Conservation (phyloP, 2,888 invertebrate species). For the Drosophila rubida region DNA sequence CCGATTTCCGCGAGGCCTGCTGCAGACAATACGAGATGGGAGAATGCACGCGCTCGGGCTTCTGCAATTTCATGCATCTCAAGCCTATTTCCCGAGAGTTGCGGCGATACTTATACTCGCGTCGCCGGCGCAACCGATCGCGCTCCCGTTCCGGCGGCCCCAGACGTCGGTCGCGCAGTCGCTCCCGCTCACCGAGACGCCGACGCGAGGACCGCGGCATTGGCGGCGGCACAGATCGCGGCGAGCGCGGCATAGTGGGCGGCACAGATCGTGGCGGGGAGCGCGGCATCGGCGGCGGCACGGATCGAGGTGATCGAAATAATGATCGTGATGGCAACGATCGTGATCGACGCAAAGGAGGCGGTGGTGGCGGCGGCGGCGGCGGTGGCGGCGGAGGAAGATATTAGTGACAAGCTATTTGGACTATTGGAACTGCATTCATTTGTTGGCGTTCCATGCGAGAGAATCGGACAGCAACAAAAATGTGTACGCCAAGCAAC, state of each 20-base stretch:
- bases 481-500: slow-evolving; percentile 36
- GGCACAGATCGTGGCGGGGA: slow-evolving; percentile 68
- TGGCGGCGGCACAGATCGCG: slow-evolving; percentile 66
- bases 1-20: slow-evolving; percentile 99
- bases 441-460: slow-evolving; percentile 8
- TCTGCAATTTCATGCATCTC: slow-evolving; percentile 99
- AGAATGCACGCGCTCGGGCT: slow-evolving; percentile 99
- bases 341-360: slow-evolving; percentile 71
- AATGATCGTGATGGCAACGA: slow-evolving; percentile 58
- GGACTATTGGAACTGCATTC: slow-evolving; percentile 32
- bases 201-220: slow-evolving; percentile 67
- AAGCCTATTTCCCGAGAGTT: slow-evolving; percentile 98
- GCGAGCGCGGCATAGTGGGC: slow-evolving; percentile 62
- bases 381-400: slow-evolving; percentile 45
- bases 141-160: slow-evolving; percentile 80
- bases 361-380: slow-evolving; percentile 47
- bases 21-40: slow-evolving; percentile 99
- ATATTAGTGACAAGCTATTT: slow-evolving; percentile 50
- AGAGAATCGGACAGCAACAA: slow-evolving; percentile 41
- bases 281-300: slow-evolving; percentile 61
- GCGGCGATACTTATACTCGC: slow-evolving; percentile 92
- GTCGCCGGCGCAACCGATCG: slow-evolving; percentile 87
- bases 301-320: slow-evolving; percentile 52
- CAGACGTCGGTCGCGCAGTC: slow-evolving; percentile 84
- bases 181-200: slow-evolving; percentile 73